phyloP scores from a whole-genome alignment of 1,140 invertebrate species.

The Apis cerana region DNA sequence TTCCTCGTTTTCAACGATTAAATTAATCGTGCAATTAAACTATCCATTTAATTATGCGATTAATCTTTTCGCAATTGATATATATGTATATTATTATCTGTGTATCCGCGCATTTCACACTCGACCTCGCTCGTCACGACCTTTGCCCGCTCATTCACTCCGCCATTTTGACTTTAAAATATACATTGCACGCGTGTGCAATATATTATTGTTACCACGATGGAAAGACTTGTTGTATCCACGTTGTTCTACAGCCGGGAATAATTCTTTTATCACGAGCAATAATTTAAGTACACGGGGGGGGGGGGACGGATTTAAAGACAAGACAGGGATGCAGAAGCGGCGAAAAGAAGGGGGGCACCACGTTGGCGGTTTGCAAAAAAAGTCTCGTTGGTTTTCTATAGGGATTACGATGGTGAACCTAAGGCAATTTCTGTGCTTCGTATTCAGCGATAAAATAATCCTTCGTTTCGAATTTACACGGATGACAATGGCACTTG shows the following conservation, averaged over 20 bases:
- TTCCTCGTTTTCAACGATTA: neutral
- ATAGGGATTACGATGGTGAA: constrained; percentile 51
- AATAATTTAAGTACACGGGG: neutral
- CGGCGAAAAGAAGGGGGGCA: constrained; percentile 3
- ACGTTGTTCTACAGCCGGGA: too few relatives aligned
- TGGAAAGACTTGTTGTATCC: too few relatives aligned
- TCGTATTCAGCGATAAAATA: constrained; percentile 19
- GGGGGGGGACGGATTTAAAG: constrained; percentile 10
- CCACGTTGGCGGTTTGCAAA: constrained; percentile 44
- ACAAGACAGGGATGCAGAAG: constrained; percentile 9
- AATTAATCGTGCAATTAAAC: constrained; percentile 52
- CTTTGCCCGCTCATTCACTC: neutral
- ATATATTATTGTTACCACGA: neutral
- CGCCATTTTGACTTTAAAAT: neutral
- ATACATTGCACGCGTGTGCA: neutral
- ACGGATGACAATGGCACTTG: constrained; percentile 18
- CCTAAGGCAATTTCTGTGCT: constrained; percentile 32
- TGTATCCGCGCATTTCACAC: constrained; percentile 4
- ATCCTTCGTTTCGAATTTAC: constrained; percentile 5
- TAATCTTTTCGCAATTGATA: neutral
- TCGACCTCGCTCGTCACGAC: neutral
- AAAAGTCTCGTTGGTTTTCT: constrained; percentile 46
- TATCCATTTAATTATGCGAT: neutral
- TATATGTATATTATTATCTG: too few relatives aligned
- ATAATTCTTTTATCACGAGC: neutral